Evolutionary conservation across 2,797 vertebrate species (phyloP), one percentile per base, ranked within the genome.

Genomic region (Chiroxiphia lanceolata): DNA sequence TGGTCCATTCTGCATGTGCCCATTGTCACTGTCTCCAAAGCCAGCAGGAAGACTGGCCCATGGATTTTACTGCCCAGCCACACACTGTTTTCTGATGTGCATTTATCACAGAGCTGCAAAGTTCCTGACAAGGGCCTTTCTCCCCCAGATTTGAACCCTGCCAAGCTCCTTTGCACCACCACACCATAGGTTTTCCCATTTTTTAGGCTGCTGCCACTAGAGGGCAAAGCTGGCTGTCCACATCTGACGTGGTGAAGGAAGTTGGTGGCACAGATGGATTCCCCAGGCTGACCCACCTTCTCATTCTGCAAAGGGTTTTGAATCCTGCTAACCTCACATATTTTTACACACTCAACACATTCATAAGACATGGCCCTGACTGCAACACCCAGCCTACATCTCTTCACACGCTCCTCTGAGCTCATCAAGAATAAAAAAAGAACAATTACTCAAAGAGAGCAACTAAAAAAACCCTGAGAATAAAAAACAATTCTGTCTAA

Each of bases 331-430:
- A 56, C 42, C 23, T 85, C 60, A 8, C 11, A 4, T 69, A 38
- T 72, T 65, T 75, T 76, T 40, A 18, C 45, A 4, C 11, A 65
- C 27, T 64, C 64, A 44, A 57, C 36, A 68, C 8, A 19, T 50
- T 77, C 42, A 56, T 69, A 56, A 80, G 71, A 42, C n/a, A 34
- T 2, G 26, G 75, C 60, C 42, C 34, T 74, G 51, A 29, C 78
- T 88, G 69, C 56, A 84, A 80, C 83, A 79, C 70, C 33, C 68
- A 90, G 64, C 83, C 90, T 76, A 84, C 68, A 34, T 33, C 60
- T 89, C 85, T 90, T 90, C 64, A 63, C 8, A 0, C 38, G 53
- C 8, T 61, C 23, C 42, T 87, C 65, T 54, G 70, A 88, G 72
- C 19, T 94, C 72, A 89, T 53, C 44, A 36, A 44, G 63, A 33